Evolutionary conservation across 92 coral and sea anemone species (phyloP).

Genomic region (Chrysogorgia sp.): DNA sequence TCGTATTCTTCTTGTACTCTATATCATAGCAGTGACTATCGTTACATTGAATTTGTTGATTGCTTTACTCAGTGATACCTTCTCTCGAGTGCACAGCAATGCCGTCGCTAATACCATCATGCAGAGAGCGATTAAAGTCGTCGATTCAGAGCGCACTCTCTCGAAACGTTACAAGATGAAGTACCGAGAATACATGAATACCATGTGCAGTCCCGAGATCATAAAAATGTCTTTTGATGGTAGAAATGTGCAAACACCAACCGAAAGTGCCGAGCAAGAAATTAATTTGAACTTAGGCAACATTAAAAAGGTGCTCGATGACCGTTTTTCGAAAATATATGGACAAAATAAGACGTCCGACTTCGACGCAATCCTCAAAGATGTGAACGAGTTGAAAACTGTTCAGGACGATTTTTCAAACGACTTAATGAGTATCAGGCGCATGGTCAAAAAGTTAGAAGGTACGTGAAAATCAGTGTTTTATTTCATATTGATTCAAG

Average conservation of each 20-base stretch:
- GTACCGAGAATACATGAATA: conserved; percentile 59
- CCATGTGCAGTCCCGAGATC: conserved; percentile 69
- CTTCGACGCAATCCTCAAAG: conserved; percentile 10
- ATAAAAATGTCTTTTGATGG: conserved; percentile 25
- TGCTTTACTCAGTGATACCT: conserved; percentile 72
- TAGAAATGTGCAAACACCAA: neutral
- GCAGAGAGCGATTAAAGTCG: conserved; percentile 67
- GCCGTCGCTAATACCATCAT: conserved; percentile 72
- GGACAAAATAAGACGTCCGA: conserved; percentile 19
- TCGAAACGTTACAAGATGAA: conserved; percentile 39
- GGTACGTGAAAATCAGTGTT: neutral
- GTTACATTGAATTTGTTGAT: conserved; percentile 66
- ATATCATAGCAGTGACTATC: conserved; percentile 54
- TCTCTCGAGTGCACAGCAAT: conserved; percentile 67
- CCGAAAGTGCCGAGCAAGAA: conserved; percentile 15
- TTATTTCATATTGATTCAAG: neutral
- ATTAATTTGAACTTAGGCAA: neutral
- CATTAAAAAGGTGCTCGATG: neutral
- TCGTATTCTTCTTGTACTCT: conserved; percentile 51
- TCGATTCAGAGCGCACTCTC: conserved; percentile 61
- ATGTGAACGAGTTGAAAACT: neutral
- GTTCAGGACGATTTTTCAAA: conserved; percentile 8
- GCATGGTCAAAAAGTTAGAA: neutral
- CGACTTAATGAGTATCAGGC: conserved; percentile 17
- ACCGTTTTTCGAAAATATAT: conserved; percentile 24